Percentiles rank a stretch among this genome's conserved stretches.
Conservation (phyloP, 2,797 vertebrate genomes). For the Eidolon dupreanum region DNA sequence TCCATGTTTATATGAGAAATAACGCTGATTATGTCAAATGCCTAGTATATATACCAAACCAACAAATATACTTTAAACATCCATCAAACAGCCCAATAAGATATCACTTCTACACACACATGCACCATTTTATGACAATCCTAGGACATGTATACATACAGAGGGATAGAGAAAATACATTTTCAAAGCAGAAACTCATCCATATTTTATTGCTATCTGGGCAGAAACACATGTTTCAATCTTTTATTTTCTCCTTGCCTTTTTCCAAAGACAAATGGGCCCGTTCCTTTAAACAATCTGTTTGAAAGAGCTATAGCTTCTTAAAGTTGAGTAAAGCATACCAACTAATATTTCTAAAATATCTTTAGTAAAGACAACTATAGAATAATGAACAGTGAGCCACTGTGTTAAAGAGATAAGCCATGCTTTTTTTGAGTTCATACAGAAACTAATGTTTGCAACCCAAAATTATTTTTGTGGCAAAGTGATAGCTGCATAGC, state of each 20-base stretch:
- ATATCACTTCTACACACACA: neutral
- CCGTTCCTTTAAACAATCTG: constrained; percentile 29
- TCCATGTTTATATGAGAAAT: neutral
- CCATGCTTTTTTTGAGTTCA: neutral
- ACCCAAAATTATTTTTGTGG: neutral
- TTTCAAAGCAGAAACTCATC: neutral
- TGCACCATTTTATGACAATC: neutral
- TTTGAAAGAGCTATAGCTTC: constrained; percentile 29
- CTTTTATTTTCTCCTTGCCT: constrained; percentile 10
- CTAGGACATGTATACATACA: neutral
- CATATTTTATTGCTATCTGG: constrained; percentile 63
- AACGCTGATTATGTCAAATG: neutral
- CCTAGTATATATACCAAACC: neutral
- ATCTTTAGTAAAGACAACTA: constrained; percentile 36
- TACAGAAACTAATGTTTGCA: neutral
- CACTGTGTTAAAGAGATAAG: constrained; percentile 45
- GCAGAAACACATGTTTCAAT: constrained; percentile 46
- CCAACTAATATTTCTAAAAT: constrained; percentile 44
- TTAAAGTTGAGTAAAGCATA: constrained; percentile 25
- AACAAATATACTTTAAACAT: constrained; percentile 10
- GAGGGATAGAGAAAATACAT: neutral
- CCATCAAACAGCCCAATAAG: neutral
- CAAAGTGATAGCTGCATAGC: neutral
- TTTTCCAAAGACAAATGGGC: constrained; percentile 45
- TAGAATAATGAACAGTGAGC: constrained; percentile 37